A percentile compares a stretch with the other conserved stretches of the same genome.
These are phyloP conservation scores for Bubo scandiacus DNA, from an alignment of 2,113 vertebrate species.

Conservation along the genomic window DNA sequence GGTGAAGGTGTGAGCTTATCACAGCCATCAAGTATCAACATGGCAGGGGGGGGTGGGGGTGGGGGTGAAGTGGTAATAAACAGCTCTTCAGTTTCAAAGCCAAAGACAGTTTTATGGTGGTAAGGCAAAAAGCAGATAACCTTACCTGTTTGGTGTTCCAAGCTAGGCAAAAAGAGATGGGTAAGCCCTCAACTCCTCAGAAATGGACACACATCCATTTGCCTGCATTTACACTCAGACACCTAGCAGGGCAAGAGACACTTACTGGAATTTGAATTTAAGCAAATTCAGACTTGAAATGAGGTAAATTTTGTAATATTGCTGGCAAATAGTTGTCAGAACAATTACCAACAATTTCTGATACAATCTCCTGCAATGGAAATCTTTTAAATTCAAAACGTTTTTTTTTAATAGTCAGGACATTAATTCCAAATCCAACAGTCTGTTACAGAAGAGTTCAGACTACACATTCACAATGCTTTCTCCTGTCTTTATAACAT, in stretches of 20 bases:
- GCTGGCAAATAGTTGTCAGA: background rate
- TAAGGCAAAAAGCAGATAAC: background rate
- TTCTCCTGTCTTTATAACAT: background rate
- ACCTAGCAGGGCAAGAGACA: background rate
- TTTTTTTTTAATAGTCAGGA: background rate
- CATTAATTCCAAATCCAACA: background rate
- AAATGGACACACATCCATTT: background rate
- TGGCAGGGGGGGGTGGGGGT: rapidly evolving
- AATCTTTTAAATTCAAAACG: background rate
- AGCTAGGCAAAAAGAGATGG: background rate
- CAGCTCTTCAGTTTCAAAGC: background rate
- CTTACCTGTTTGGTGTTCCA: background rate
- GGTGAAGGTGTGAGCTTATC: background rate
- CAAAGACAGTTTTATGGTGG: background rate
- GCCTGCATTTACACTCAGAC: background rate
- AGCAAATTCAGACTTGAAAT: background rate
- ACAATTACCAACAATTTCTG: background rate
- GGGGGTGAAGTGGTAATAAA: background rate
- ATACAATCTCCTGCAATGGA: background rate
- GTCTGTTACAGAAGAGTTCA: background rate
- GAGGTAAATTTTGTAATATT: background rate
- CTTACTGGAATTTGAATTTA: background rate
- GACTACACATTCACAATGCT: background rate
- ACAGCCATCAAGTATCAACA: background rate
- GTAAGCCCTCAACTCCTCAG: background rate